Base-by-base conservation (phyloP, 2,888 invertebrate species). In the Drosophila prostipennis region DNA sequence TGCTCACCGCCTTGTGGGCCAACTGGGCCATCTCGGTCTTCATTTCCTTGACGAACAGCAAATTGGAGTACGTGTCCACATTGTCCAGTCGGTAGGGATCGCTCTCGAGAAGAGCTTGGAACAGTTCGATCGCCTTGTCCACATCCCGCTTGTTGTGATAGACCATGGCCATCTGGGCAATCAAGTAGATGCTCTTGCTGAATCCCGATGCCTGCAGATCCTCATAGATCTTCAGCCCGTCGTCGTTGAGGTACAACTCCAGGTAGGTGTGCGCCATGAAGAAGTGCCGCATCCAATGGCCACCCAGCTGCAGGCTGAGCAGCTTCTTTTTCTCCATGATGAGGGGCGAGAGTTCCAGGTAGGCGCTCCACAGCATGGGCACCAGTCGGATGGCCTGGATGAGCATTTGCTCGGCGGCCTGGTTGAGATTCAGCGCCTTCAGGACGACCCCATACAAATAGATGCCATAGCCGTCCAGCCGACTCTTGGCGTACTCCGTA, bases 81-180 rank as follows among this genome's bases (percentile, higher is more conserved):
- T 98, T 97, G 89, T 99, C 99, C 39, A 99, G 92, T 45, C 99
- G 94, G 91, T 95, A 98, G 0, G 99, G 99, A 93, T 99, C 99
- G 82, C 94, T 93, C 80, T 95, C 95, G 78, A 96, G 95, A 32
- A 99, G 93, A 72, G 95, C 94, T 89, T 96, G 95, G 90, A 99
- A 99, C 53, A 96, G 94, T 72, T 95, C 94, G 58, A 98, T 95
- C 0, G 98, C 98, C 80, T 96, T 95, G 86, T 97, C 98, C 19
- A 98, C 96, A 93, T 98, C 98, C 94, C 98, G 94, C 90, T 96
- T 95, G 87, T 98, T 98, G 92, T 99, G 98, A 91, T 97, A 96
- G 14, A 97, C 97, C 75, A 98, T 95, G 10, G 98, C 99, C 92
- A 97, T 96, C 93, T 98, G 98, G 2, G 98, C 96, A 77, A 96